A percentile compares a stretch with the other conserved stretches of the same genome.
Evolutionary conservation across 2,888 invertebrate genomes (phyloP).

Genomic region (Halictus quadricinctus): DNA sequence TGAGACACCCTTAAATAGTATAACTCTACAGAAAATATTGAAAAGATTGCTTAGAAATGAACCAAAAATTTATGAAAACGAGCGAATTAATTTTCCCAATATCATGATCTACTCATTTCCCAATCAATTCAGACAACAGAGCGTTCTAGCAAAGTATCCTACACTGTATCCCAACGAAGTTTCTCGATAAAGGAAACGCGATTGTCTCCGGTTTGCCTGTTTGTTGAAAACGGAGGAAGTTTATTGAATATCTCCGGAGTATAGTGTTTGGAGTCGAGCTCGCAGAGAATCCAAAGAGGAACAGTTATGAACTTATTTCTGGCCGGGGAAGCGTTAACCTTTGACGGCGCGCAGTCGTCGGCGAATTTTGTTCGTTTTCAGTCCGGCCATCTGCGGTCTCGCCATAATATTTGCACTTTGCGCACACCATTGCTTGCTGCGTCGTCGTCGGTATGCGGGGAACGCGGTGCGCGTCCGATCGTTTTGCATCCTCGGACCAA

Average conservation of each 20-base stretch:
- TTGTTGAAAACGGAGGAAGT: not conserved
- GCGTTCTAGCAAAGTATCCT: too few species aligned
- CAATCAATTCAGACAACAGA: too few species aligned
- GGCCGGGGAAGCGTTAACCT: slow-evolving; percentile 43
- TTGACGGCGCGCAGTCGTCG: slow-evolving; percentile 24
- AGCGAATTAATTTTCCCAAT: too few species aligned
- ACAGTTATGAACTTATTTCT: slow-evolving; percentile 26
- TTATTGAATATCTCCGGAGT: not conserved
- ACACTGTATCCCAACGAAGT: not conserved
- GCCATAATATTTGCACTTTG: slow-evolving; percentile 52
- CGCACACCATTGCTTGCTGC: slow-evolving; percentile 6
- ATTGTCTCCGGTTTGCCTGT: not conserved
- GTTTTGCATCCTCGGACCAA: slow-evolving; percentile 6
- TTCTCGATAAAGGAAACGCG: not conserved
- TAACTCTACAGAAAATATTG: too few species aligned
- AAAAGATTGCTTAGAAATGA: too few species aligned
- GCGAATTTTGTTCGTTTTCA: slow-evolving; percentile 39
- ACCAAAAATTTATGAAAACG: too few species aligned
- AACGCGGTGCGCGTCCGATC: slow-evolving; percentile 6
- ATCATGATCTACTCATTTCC: too few species aligned
- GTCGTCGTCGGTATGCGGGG: slow-evolving; percentile 24
- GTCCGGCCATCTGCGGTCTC: slow-evolving; percentile 42
- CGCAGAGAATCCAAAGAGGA: slow-evolving; percentile 17
- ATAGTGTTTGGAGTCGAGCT: not conserved
- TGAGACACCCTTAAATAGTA: too few species aligned